Evolutionary conservation across 2,797 vertebrate genomes (phyloP).

Genomic region (Paedocypris micromegethes): DNA sequence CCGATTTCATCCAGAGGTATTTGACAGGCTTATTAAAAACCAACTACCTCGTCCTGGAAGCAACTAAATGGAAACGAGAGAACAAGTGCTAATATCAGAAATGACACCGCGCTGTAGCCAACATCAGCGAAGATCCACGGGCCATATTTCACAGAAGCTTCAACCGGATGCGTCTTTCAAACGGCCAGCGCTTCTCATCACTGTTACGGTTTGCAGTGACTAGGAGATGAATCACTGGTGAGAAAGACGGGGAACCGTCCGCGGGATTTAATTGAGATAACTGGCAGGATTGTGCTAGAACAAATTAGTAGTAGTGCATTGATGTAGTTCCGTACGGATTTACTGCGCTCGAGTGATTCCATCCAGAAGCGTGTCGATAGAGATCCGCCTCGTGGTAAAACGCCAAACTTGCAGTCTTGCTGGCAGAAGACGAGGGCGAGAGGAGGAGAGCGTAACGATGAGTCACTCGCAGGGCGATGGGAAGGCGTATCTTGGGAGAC

Average conservation of each 20-base stretch:
- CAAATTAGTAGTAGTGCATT: conserved; percentile 16
- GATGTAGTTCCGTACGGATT: conserved; percentile 10
- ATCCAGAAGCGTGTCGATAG: conserved; percentile 10
- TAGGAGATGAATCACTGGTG: conserved; percentile 22
- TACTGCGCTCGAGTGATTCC: conserved; percentile 18
- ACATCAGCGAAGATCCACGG: conserved; percentile 8
- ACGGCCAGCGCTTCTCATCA: not conserved
- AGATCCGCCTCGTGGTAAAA: not conserved
- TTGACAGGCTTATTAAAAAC: conserved; percentile 34
- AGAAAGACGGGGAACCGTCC: conserved; percentile 15
- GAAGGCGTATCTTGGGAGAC: not conserved
- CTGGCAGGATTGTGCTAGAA: conserved; percentile 14
- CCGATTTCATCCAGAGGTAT: conserved; percentile 24
- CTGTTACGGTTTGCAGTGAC: conserved; percentile 19
- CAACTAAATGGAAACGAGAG: conserved; percentile 3
- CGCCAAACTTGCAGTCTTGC: not conserved
- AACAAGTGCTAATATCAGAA: conserved; percentile 34
- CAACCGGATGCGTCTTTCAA: conserved; percentile 2
- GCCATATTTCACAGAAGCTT: not conserved
- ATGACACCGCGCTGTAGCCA: conserved; percentile 14
- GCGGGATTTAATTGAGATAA: conserved; percentile 11
- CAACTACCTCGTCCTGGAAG: conserved; percentile 36
- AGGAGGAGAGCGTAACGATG: not conserved
- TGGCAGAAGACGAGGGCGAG: not conserved
- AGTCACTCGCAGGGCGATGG: conserved; percentile 4